phyloP scores from a whole-genome alignment of 1,140 invertebrate genomes.

The Drosophila pruinosa region DNA sequence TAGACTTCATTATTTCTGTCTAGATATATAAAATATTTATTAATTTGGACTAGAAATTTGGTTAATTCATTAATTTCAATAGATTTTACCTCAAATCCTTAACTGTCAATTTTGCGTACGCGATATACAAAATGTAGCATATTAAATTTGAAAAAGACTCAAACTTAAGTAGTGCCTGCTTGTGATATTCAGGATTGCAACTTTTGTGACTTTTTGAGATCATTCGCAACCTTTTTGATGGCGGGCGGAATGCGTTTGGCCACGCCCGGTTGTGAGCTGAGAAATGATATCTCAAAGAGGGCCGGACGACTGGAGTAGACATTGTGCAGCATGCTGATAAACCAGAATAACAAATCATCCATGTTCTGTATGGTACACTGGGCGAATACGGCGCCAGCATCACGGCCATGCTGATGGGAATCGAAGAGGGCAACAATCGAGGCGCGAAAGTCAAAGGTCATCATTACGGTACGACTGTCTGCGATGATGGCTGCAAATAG shows the following conservation, averaged over 20 bases:
- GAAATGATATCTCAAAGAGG: slow-evolving; percentile 73
- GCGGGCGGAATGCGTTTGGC: slow-evolving; percentile 69
- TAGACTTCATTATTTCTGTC: neutral
- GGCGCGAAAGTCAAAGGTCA: slow-evolving; percentile 71
- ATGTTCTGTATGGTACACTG: slow-evolving; percentile 67
- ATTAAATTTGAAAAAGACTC: neutral
- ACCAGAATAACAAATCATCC: slow-evolving; percentile 72
- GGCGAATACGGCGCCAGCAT: slow-evolving; percentile 73
- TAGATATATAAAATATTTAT: slow-evolving; percentile 25
- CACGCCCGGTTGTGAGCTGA: slow-evolving; percentile 69
- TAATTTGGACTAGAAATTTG: slow-evolving; percentile 24
- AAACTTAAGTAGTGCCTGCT: slow-evolving; percentile 1
- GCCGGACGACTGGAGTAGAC: slow-evolving; percentile 69
- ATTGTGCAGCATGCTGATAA: slow-evolving; percentile 74
- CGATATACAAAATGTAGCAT: too few relatives aligned
- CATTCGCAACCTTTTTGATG: slow-evolving; percentile 63
- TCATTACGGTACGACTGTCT: slow-evolving; percentile 75
- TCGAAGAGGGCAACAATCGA: slow-evolving; percentile 73
- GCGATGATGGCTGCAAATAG: slow-evolving; percentile 76
- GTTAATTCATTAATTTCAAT: slow-evolving; percentile 14
- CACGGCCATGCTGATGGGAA: slow-evolving; percentile 74
- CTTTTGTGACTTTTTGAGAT: slow-evolving; percentile 55
- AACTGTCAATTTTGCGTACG: neutral
- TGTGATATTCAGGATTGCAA: neutral
- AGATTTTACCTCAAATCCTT: too few relatives aligned